Conservation (phyloP, 1,140 invertebrate genomes). For the Papilio dardanus region DNA sequence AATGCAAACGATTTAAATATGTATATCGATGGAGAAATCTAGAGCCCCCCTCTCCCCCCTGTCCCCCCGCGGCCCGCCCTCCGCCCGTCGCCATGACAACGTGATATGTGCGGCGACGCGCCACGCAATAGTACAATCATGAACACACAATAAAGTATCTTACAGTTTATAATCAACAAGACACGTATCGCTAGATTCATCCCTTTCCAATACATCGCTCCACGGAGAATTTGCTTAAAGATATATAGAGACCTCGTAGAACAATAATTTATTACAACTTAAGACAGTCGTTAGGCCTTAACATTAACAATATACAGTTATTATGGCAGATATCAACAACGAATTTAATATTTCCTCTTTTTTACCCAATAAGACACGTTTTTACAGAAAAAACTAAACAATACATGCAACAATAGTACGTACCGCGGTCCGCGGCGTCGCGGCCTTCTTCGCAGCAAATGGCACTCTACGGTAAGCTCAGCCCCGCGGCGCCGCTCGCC, state of each 20-base stretch:
- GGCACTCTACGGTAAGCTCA: conserved; percentile 57
- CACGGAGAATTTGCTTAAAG: conserved; percentile 50
- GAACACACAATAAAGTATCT: conserved; percentile 60
- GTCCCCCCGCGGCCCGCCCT: background rate
- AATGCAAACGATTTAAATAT: conserved; percentile 75
- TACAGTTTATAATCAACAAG: conserved; percentile 61
- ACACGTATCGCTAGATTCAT: conserved; percentile 46
- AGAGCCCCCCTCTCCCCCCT: background rate
- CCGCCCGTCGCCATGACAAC: background rate
- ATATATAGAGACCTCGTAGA: conserved; percentile 58
- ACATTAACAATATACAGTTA: conserved; percentile 75
- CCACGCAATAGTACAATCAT: conserved; percentile 47
- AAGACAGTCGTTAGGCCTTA: conserved; percentile 80
- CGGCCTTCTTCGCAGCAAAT: conserved; percentile 49
- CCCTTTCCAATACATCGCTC: conserved; percentile 46
- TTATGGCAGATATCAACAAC: conserved; percentile 81
- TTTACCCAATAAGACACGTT: conserved; percentile 72
- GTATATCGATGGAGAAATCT: conserved; percentile 48
- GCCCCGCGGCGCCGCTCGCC: conserved; percentile 36
- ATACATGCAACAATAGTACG: conserved; percentile 62
- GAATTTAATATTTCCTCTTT: conserved; percentile 62
- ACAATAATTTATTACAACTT: conserved; percentile 68
- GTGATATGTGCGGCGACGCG: conserved; percentile 38
- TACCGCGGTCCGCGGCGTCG: conserved; percentile 43
- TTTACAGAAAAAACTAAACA: conserved; percentile 73